Percentiles rank a stretch among this genome's conserved stretches.
Evolutionary conservation across 2,113 vertebrate species (phyloP).

Genomic region (Labrus mixtus): DNA sequence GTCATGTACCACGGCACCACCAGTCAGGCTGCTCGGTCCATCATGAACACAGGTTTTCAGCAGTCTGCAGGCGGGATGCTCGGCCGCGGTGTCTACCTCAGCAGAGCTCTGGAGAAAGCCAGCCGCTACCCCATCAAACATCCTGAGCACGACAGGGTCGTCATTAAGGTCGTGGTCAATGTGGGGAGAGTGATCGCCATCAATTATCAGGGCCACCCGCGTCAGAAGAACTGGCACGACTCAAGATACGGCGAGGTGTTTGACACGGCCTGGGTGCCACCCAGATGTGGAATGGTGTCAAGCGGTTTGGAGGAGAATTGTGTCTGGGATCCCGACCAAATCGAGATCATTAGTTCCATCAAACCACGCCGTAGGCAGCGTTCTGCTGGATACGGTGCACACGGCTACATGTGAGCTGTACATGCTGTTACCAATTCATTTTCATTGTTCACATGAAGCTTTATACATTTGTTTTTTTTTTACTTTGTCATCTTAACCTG

Average conservation of each 20-base stretch:
- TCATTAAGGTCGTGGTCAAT: constrained; percentile 31
- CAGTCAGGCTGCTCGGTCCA: rapidly evolving
- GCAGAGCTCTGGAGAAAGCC: constrained; percentile 74
- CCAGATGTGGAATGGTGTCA: constrained; percentile 66
- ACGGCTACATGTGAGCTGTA: not conserved
- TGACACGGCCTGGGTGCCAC: constrained; percentile 68
- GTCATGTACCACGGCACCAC: constrained; percentile 83
- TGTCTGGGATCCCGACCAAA: constrained; percentile 65
- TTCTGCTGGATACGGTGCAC: rapidly evolving
- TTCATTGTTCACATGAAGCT: constrained; percentile 2
- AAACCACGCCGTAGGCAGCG: not conserved
- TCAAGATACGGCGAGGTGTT: rapidly evolving
- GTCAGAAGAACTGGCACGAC: constrained; percentile 61
- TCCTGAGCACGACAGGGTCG: not conserved
- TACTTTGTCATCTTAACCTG: not conserved
- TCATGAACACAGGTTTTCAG: not conserved
- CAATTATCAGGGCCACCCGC: constrained; percentile 47
- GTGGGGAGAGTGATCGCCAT: constrained; percentile 70
- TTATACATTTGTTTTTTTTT: constrained; percentile 22
- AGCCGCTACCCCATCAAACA: constrained; percentile 46
- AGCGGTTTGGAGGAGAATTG: constrained; percentile 80
- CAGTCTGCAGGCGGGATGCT: constrained; percentile 67
- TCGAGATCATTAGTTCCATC: constrained; percentile 37
- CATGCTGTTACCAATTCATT: not conserved
- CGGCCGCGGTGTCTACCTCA: constrained; percentile 76